Conservation (phyloP, 2,888 invertebrate genomes). For the Apotomis turbidana region DNA sequence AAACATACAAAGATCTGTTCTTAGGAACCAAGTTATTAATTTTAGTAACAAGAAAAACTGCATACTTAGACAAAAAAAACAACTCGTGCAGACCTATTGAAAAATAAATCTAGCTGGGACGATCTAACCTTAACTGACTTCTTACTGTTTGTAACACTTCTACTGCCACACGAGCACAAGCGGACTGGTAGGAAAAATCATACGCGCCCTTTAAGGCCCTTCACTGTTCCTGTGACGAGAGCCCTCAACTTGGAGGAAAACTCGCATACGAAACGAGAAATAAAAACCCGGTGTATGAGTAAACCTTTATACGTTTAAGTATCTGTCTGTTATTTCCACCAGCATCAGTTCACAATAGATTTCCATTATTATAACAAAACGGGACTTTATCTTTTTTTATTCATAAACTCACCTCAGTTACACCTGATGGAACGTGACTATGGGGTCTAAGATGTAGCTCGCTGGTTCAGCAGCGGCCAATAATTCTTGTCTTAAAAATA, state of each 20-base stretch:
- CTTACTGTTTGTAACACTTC: not conserved
- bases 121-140: not conserved
- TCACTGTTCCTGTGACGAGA: conserved; percentile 22
- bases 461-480: too few species aligned
- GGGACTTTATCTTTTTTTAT: too few species aligned
- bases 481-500: too few species aligned
- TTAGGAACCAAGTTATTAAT: too few species aligned
- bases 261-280: conserved; percentile 13
- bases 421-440: too few species aligned
- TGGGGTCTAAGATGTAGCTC: too few species aligned
- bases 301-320: not conserved
- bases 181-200: conserved; percentile 46
- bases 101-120: not conserved
- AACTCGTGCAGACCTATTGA: too few species aligned
- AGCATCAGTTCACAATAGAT: not conserved
- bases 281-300: conserved; percentile 17
- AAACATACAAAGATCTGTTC: too few species aligned
- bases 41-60: too few species aligned
- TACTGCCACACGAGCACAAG: not conserved
- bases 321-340: not conserved
- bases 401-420: too few species aligned
- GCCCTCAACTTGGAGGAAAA: conserved; percentile 10
- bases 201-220: conserved; percentile 41
- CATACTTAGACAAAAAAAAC: too few species aligned
- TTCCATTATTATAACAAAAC: too few species aligned